Evolutionary conservation across 2,797 vertebrate species (phyloP), one percentile per base, ranked within the genome.

Genomic region (Ceryle rudis): DNA sequence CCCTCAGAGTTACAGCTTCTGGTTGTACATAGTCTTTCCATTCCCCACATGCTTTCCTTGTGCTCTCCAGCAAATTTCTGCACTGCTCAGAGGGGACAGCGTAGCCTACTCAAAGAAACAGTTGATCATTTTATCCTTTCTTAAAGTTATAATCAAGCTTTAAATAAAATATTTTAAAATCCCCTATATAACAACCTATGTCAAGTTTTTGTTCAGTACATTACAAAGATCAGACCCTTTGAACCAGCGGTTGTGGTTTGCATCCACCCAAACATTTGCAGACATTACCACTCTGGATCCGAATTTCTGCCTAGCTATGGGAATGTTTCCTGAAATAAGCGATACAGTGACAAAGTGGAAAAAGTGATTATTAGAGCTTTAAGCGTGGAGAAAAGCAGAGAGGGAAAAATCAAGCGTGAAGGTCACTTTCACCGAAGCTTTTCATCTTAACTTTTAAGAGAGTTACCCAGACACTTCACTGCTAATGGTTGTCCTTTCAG

Each of bases 361-460:
- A 81, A 78, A 47, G 4, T 1, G 4, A 57, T 42, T 73, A 66
- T 28, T 54, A 84, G 35, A 89, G 26, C 26, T 72, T 86, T 35
- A 75, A 57, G 90, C 1, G 5, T 41, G 37, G 12, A 86, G 22
- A 35, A 84, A 90, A 46, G 21, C 46, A 89, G 75, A 85, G 49
- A 80, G 37, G 25, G 39, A 55, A 74, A 62, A 31, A 81, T 71
- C 61, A 89, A 81, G 77, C 11, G 1, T 39, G 89, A 93, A 94
- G 85, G 88, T 74, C 78, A 86, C 89, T 93, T 96, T 88, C 66
- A 94, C 29, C 33, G 16, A 88, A 94, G 70, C 16, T 14, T 89
- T 97, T 95, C 33, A 93, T 95, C 94, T 74, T 89, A 81, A 91
- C 70, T 96, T 95, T 80, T 71, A 64, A 64, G 78, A 80, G 64